These are phyloP conservation scores for Drosophila rhopaloa DNA, from an alignment of 1,140 invertebrate species.

Conservation along the genomic window DNA sequence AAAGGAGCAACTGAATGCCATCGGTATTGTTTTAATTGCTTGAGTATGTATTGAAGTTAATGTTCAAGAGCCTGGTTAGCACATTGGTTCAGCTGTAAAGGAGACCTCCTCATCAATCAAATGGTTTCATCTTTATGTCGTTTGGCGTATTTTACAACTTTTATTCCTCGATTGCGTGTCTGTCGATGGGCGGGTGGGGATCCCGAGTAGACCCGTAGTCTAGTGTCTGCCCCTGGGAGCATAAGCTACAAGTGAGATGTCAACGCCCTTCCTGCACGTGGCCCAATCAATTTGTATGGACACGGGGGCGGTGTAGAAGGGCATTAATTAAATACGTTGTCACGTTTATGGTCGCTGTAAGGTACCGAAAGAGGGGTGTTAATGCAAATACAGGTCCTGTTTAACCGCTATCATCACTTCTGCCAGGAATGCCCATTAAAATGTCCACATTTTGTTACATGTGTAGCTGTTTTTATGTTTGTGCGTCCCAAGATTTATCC, in stretches of 20 bases:
- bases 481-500: neutral
- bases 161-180: slow-evolving; percentile 46
- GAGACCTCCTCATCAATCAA: slow-evolving; percentile 36
- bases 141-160: slow-evolving; percentile 40
- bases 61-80: slow-evolving; percentile 5
- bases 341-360: slow-evolving; percentile 51
- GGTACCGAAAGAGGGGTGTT: slow-evolving; percentile 3
- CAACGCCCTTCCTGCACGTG: slow-evolving; percentile 42
- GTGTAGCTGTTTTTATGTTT: slow-evolving; percentile 5
- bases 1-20: neutral
- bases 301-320: neutral
- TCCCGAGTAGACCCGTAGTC: slow-evolving; percentile 5
- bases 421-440: slow-evolving; percentile 36
- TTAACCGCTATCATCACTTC: slow-evolving; percentile 59
- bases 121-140: slow-evolving; percentile 36
- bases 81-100: neutral
- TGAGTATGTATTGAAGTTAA: neutral
- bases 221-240: slow-evolving; percentile 1
- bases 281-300: slow-evolving; percentile 25
- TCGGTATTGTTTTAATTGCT: neutral
- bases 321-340: slow-evolving; percentile 63
- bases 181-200: slow-evolving; percentile 1
- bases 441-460: slow-evolving; percentile 45
- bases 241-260: slow-evolving; percentile 56
- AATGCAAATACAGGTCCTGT: slow-evolving; percentile 42